Base-by-base conservation (phyloP, 2,888 invertebrate species). In the Pheosia tremula region DNA sequence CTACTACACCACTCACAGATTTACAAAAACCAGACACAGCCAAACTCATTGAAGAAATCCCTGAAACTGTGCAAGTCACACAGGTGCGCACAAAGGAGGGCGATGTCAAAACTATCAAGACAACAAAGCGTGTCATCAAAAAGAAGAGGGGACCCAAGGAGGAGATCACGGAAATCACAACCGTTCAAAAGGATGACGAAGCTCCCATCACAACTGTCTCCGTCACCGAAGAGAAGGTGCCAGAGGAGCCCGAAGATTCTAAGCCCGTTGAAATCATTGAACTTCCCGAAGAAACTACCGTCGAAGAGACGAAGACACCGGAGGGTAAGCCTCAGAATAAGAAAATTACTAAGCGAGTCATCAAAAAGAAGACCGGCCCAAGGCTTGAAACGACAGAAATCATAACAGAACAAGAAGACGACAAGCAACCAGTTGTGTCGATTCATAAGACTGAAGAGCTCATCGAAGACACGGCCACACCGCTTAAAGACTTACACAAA, bases 291-390 rank as follows among this genome's bases (percentile, higher is more conserved):
- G 79, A 84, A 57, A 79, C 66, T 43, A 72, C 68, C 45, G 74
- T 85, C 11, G 79, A 76, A 54, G 84, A 85, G 68, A 70, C 79
- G 0, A 61, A 63, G 13, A 63, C 71, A 56, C 79, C 82, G 49
- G 83, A 84, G 36, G 84, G 84, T 75, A 81, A 76, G 71, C 49
- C 68, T 1, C 77, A 68, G 45, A 85, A 86, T 61, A 82, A 83
- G 62, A 72, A 82, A 36, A 72, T 87, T 5, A 86, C 82, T 41
- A 89, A 86, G 67, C 84, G 84, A 2, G 69, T 81, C 0, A 86
- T 90, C 36, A 91, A 78, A 89, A 93, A 56, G 74, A 91, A 63
- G 87, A 87, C 67, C 87, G 70, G 81, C 36, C 75, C 85, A 77
- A 66, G 77, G 71, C 61, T 83, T 61, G 64, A 77, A 78, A 79